These are phyloP conservation scores for Bergia puertoricense DNA, from an alignment of 92 coral and sea anemone genomes.

Conservation along the genomic window DNA sequence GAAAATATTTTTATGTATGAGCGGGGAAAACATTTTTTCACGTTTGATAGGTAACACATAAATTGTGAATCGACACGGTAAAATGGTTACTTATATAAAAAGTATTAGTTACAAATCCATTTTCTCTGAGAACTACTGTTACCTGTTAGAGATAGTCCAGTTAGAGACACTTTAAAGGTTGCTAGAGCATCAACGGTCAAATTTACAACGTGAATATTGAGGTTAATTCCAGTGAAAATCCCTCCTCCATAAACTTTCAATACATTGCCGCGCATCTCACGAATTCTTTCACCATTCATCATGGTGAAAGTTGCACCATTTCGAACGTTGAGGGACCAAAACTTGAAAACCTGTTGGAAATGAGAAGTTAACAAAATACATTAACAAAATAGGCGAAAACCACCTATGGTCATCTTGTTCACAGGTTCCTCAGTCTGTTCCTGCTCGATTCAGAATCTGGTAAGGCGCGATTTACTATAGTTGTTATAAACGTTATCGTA, in stretches of 20 bases:
- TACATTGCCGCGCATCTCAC: constrained; percentile 66
- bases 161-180: constrained; percentile 56
- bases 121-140: background rate
- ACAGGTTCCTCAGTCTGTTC: too few species aligned
- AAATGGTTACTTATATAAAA: background rate
- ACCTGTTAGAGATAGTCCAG: constrained; percentile 33
- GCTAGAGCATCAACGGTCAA: constrained; percentile 71
- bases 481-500: too few species aligned
- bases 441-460: too few species aligned
- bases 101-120: background rate
- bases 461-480: too few species aligned
- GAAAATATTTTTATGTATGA: too few species aligned
- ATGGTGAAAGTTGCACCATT: constrained; percentile 68
- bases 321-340: constrained; percentile 63
- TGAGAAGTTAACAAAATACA: background rate
- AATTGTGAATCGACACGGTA: background rate
- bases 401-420: too few species aligned
- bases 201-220: constrained; percentile 55
- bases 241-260: constrained; percentile 70
- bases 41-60: too few species aligned
- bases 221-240: constrained; percentile 59
- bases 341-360: constrained; percentile 53
- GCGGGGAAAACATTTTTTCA: too few species aligned
- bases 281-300: constrained; percentile 62
- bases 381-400: too few species aligned